A percentile compares a stretch with the other conserved stretches of the same genome.
Evolutionary conservation across 1,140 invertebrate species (phyloP).

Genomic region (Chelonus insularis): DNA sequence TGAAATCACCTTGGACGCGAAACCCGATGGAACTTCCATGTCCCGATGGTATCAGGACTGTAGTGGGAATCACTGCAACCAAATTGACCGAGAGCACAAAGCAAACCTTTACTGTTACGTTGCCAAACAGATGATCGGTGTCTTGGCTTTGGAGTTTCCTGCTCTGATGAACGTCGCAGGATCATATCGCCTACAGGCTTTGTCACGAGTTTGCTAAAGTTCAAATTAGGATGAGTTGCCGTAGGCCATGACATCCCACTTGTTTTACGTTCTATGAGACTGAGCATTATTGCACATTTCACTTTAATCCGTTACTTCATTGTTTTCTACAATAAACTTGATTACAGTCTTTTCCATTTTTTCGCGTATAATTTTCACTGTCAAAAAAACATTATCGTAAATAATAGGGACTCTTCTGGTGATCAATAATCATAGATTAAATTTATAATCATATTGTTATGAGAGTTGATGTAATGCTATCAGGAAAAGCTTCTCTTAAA

Average conservation of each 20-base stretch:
- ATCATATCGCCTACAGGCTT: constrained; percentile 10
- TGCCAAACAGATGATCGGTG: constrained; percentile 35
- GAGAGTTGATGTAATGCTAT: too few species aligned
- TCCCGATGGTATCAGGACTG: constrained; percentile 49
- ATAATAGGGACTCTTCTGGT: too few species aligned
- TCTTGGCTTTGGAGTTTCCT: constrained; percentile 16
- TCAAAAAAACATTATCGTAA: too few species aligned
- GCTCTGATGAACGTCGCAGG: constrained; percentile 11
- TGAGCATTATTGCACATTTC: constrained; percentile 41
- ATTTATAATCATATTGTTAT: too few species aligned
- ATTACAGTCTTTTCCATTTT: not conserved
- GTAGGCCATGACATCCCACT: constrained; percentile 46
- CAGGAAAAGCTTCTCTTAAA: too few species aligned
- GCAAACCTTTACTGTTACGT: constrained; percentile 41
- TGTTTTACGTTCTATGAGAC: constrained; percentile 45
- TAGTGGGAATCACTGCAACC: constrained; percentile 44
- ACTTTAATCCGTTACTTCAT: not conserved
- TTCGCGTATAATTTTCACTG: too few species aligned
- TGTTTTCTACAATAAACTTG: not conserved
- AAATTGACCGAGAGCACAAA: constrained; percentile 48
- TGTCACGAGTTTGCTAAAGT: constrained; percentile 32
- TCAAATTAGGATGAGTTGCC: constrained; percentile 32
- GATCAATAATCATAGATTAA: too few species aligned
- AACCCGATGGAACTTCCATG: constrained; percentile 52
- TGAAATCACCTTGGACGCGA: constrained; percentile 43